These are phyloP conservation scores for Sebastes nivosus DNA, from an alignment of 2,797 vertebrate species.

Conservation along the genomic window DNA sequence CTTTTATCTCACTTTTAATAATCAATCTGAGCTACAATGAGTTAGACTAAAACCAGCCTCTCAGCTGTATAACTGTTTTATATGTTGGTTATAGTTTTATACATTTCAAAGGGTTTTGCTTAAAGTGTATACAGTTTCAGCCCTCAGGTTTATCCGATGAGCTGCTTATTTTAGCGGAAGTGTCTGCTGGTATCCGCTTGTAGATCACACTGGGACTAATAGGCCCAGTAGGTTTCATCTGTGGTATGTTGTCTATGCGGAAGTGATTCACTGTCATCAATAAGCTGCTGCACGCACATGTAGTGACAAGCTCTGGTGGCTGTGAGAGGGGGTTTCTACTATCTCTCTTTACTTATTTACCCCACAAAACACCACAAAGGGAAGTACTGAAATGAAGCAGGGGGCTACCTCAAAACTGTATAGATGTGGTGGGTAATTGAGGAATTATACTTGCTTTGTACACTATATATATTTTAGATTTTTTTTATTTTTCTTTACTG, in stretches of 20 bases:
- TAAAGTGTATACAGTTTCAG: neutral
- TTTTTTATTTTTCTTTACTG: neutral
- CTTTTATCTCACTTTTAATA: neutral
- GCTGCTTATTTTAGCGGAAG: conserved; percentile 39
- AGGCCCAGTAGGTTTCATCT: conserved; percentile 22
- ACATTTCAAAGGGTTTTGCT: neutral
- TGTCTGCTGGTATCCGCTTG: conserved; percentile 21
- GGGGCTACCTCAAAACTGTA: neutral
- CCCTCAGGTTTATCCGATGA: neutral
- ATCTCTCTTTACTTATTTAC: neutral
- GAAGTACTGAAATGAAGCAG: neutral
- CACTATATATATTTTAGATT: neutral
- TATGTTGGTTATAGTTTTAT: too few species aligned
- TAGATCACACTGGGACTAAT: conserved; percentile 4
- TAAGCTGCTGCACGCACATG: conserved; percentile 53
- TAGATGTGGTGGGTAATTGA: neutral
- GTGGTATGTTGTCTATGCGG: conserved; percentile 66
- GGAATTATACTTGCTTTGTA: too few species aligned
- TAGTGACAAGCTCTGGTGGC: conserved; percentile 55
- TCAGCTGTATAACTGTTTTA: neutral
- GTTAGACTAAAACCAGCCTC: neutral
- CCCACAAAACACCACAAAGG: rapidly evolving
- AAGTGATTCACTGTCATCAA: conserved; percentile 62
- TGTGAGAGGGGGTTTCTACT: too few species aligned
- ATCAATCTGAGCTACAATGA: neutral